Percentiles rank a stretch among this genome's conserved stretches.
Evolutionary conservation across 2,888 invertebrate genomes (phyloP).

Genomic region (Uloborus plumipes): DNA sequence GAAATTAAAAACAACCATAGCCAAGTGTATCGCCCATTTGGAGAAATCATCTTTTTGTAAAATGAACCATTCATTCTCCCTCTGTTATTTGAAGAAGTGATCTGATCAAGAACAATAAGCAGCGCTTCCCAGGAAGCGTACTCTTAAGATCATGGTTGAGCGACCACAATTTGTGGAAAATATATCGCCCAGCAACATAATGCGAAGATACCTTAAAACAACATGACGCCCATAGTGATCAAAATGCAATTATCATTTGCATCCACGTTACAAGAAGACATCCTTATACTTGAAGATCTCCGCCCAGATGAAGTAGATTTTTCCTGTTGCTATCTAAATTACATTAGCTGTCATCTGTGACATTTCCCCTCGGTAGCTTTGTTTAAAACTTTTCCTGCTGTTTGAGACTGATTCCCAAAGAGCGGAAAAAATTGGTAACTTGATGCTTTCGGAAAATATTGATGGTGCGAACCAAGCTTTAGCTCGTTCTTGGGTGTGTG

Average conservation of each 20-base stretch:
- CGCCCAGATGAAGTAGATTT: conserved; percentile 54
- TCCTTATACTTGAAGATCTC: conserved; percentile 50
- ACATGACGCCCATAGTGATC: conserved; percentile 62
- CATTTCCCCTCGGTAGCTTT: conserved; percentile 11
- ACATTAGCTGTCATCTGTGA: conserved; percentile 55
- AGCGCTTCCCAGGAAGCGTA: too few species aligned
- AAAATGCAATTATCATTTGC: conserved; percentile 60
- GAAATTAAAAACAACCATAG: too few species aligned
- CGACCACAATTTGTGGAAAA: conserved; percentile 38
- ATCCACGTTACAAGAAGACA: conserved; percentile 51
- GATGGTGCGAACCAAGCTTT: too few species aligned
- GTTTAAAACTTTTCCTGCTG: conserved; percentile 51
- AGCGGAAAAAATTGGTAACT: conserved; percentile 35
- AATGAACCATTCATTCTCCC: too few species aligned
- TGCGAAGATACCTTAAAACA: conserved; percentile 58
- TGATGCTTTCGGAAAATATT: conserved; percentile 3
- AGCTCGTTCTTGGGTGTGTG: too few species aligned
- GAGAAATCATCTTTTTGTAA: too few species aligned
- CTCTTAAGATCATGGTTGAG: conserved; percentile 35
- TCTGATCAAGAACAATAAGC: too few species aligned
- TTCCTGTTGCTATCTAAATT: conserved; percentile 61
- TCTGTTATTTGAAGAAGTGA: too few species aligned
- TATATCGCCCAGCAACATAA: conserved; percentile 39
- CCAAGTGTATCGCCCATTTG: too few species aligned
- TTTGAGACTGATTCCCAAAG: conserved; percentile 24